Base-by-base conservation (phyloP, 2,113 vertebrate genomes). In the Rana temporaria region DNA sequence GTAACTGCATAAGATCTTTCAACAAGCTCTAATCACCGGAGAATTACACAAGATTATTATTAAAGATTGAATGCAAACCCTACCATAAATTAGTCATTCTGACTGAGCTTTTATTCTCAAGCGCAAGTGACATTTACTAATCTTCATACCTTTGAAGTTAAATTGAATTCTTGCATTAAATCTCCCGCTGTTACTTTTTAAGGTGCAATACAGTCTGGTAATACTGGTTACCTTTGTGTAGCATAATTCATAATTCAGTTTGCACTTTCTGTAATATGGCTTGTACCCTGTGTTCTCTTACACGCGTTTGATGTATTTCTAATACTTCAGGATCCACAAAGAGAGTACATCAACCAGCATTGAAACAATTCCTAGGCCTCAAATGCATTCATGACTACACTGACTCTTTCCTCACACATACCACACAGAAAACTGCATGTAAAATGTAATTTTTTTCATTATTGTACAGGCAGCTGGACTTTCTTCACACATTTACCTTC, bases 51-150 rank as follows among this genome's bases (percentile, higher is more conserved):
- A 26, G 48, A 71, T 55, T 17, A 71, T 63, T 38, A 62, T 63
- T 17, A 71, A 63, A 52, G 56, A 71, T 80, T 70, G 24, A 24
- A 62, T 30, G 18, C 76, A 67, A 48, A 32, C 7, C 1, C 20
- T 65, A 32, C 18, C 42, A n/a, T 48, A 20, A 80, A 62, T 80
- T 48, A 80, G 56, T 63, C 68, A 80, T 63, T 26, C 32, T 70
- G 14, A 48, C 19, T 20, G 11, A 48, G 42, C 12, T 20, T 70
- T 79, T 60, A 79, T 79, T 20, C 9, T 42, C 65, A 17, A 65
- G 14, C 52, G 53, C 38, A 57, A 57, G 66, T 80, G 66, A 80
- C 78, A 80, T 80, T 70, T 80, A 63, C 56, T 14, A 12, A 63
- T 57, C 17, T 59, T 81, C 79, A 72, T 81, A 20, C n/a, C 57